Conservation (phyloP, 2,797 vertebrate species). For the Pelodytes ibericus region DNA sequence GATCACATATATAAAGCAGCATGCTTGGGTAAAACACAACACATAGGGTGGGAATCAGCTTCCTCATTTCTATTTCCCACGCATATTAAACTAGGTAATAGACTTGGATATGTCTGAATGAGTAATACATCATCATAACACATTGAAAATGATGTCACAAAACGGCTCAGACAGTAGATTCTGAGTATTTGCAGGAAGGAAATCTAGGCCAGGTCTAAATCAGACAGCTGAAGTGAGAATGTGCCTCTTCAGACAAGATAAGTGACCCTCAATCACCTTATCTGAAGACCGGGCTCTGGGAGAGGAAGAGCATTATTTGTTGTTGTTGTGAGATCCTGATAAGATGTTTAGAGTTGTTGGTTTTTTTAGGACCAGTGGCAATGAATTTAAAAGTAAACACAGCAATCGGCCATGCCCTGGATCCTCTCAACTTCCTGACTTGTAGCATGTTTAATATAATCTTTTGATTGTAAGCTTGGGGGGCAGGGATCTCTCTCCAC, state of each 20-base stretch:
- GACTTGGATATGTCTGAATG: no score
- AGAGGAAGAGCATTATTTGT: conserved; percentile 38
- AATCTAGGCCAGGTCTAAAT: background rate
- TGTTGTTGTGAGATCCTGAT: conserved; percentile 1
- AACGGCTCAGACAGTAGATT: no score
- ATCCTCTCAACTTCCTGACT: background rate
- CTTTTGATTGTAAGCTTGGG: no score
- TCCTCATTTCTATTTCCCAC: no score
- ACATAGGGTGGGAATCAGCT: no score
- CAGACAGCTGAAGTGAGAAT: background rate
- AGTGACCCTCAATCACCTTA: conserved; percentile 13
- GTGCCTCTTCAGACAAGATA: conserved; percentile 6
- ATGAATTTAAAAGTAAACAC: background rate
- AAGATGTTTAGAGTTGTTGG: conserved; percentile 1
- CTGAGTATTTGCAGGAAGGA: background rate
- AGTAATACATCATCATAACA: no score
- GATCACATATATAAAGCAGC: no score
- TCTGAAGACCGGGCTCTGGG: conserved; percentile 23
- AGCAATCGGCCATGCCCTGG: background rate
- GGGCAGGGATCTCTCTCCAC: no score
- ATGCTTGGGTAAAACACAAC: no score
- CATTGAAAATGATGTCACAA: no score
- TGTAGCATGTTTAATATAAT: no score
- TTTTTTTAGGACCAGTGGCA: background rate
- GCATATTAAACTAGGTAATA: no score